Percentiles rank a stretch among this genome's conserved stretches.
Evolutionary conservation across 2,113 vertebrate genomes (phyloP).

Genomic region (Callaeas wilsoni): DNA sequence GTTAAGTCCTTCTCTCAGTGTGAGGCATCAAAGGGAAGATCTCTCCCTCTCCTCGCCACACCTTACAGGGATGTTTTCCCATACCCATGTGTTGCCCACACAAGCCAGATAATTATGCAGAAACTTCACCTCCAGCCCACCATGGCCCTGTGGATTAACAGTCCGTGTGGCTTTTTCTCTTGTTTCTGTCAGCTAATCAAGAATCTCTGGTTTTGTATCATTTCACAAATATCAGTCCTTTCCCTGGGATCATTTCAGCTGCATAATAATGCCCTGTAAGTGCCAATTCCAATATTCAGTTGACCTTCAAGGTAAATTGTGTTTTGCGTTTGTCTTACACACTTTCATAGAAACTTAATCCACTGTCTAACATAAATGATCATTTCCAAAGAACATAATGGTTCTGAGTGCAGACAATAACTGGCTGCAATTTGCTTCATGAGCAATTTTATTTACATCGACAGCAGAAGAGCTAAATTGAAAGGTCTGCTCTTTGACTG

Average conservation of each 20-base stretch:
- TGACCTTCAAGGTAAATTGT: slow-evolving; percentile 66
- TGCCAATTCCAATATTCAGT: slow-evolving; percentile 19
- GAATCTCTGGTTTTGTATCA: background rate
- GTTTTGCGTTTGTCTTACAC: slow-evolving; percentile 47
- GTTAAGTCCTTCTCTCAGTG: background rate
- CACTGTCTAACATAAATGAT: slow-evolving; percentile 50
- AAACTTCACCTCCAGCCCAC: background rate
- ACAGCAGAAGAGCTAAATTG: slow-evolving; percentile 57
- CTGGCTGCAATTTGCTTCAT: slow-evolving; percentile 63
- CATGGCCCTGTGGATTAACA: background rate
- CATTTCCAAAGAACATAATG: slow-evolving; percentile 56
- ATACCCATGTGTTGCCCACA: background rate
- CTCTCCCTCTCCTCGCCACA: background rate
- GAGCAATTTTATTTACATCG: slow-evolving; percentile 67
- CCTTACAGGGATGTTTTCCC: background rate
- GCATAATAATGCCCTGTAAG: slow-evolving; percentile 8
- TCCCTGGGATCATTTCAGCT: slow-evolving; percentile 6
- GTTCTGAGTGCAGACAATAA: slow-evolving; percentile 53
- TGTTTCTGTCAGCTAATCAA: background rate
- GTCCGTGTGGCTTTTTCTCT: background rate
- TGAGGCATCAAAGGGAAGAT: background rate
- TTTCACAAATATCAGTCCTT: background rate
- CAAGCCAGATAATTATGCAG: background rate
- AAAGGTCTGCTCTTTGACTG: slow-evolving; percentile 60
- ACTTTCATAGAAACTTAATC: slow-evolving; percentile 40